A percentile compares a stretch with the other conserved stretches of the same genome.
These are phyloP conservation scores for Smittia aterrima DNA, from an alignment of 2,888 invertebrate genomes.

Conservation along the genomic window DNA sequence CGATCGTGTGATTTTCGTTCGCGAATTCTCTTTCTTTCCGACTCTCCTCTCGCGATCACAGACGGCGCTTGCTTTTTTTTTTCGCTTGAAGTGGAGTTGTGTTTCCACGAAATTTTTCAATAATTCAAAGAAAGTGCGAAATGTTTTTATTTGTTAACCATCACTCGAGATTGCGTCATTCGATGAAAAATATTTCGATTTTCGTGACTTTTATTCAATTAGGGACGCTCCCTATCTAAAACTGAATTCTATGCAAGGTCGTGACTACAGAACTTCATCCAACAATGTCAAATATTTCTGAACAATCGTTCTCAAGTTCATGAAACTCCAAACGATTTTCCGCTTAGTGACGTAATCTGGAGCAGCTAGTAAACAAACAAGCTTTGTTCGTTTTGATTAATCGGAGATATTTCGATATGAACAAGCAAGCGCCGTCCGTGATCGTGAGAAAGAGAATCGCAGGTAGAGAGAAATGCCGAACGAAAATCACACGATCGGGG, in stretches of 20 bases:
- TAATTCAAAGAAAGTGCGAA: neutral
- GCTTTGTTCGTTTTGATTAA: neutral
- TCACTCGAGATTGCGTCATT: neutral
- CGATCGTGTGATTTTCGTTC: neutral
- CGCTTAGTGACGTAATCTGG: too few relatives aligned
- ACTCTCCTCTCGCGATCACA: neutral
- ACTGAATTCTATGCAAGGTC: too few relatives aligned
- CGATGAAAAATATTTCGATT: neutral
- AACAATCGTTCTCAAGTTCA: too few relatives aligned
- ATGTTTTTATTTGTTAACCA: neutral
- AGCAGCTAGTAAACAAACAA: neutral
- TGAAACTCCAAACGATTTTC: too few relatives aligned
- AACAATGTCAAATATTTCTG: too few relatives aligned
- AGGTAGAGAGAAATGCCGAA: neutral
- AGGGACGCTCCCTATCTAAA: too few relatives aligned
- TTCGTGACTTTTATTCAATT: neutral
- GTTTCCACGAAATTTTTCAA: neutral
- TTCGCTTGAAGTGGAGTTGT: neutral
- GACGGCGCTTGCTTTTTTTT: neutral
- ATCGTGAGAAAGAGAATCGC: neutral
- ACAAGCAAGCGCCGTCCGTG: neutral
- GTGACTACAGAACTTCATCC: too few relatives aligned
- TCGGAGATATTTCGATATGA: neutral
- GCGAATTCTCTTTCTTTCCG: neutral
- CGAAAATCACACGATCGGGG: neutral